Evolutionary conservation across 2,113 vertebrate species (phyloP).

Genomic region (Erythrolamprus reginae): DNA sequence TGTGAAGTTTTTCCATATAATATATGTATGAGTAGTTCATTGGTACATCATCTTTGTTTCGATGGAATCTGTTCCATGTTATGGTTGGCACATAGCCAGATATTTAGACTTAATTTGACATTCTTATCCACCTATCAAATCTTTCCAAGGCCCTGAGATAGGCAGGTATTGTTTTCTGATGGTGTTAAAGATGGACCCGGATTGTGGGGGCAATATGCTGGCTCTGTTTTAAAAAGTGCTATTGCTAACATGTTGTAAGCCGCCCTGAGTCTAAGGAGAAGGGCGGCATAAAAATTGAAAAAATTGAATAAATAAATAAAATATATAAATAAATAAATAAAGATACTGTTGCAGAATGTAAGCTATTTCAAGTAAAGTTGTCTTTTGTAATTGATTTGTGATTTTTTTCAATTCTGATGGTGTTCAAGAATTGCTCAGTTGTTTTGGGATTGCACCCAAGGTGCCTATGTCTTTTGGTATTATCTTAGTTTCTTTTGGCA

Average conservation of each 20-base stretch:
- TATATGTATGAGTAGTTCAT: background rate
- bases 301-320: no score
- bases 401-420: background rate
- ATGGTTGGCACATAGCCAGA: background rate
- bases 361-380: background rate
- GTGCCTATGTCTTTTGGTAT: background rate
- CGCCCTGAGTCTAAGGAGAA: no score
- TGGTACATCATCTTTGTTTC: background rate
- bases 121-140: background rate
- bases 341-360: background rate
- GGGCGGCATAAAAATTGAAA: no score
- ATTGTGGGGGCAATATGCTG: no score
- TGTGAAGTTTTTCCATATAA: background rate
- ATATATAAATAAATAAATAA: no score
- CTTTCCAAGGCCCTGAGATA: background rate
- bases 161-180: background rate
- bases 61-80: background rate
- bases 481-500: background rate
- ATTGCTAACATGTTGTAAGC: no score
- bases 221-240: no score
- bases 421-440: background rate
- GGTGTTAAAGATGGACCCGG: no score
- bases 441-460: background rate
- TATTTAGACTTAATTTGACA: background rate
- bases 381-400: background rate